A percentile compares a stretch with the other conserved stretches of the same genome.
Conservation (phyloP, 2,797 vertebrate genomes). For the Oryzias sinensis region DNA sequence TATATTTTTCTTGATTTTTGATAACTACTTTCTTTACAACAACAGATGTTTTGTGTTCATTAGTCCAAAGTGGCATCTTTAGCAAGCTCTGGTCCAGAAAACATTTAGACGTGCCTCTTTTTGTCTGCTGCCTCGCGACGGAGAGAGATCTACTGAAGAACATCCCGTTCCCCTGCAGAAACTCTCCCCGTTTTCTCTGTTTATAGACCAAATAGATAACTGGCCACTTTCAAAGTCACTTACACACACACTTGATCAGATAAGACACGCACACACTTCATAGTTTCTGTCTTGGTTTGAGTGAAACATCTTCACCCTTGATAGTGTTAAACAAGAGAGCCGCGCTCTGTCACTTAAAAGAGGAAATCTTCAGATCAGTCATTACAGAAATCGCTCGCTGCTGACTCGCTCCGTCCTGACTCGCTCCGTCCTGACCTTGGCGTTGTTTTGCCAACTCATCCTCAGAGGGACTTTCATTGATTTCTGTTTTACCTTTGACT, state of each 20-base stretch:
- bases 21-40: slow-evolving; percentile 38
- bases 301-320: slow-evolving; percentile 12
- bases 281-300: slow-evolving; percentile 47
- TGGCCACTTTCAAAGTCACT: neutral
- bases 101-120: slow-evolving; percentile 59
- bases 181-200: slow-evolving; percentile 11
- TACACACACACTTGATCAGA: slow-evolving; percentile 5
- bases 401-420: slow-evolving; percentile 2
- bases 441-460: neutral
- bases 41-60: slow-evolving; percentile 59
- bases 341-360: slow-evolving; percentile 3
- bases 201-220: slow-evolving; percentile 8
- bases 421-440: neutral
- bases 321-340: slow-evolving; percentile 35
- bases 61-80: slow-evolving; percentile 39
- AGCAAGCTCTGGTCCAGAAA: slow-evolving; percentile 57
- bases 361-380: slow-evolving; percentile 43
- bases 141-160: slow-evolving; percentile 8
- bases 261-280: slow-evolving; percentile 26
- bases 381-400: slow-evolving; percentile 31
- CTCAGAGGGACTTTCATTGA: slow-evolving; percentile 15
- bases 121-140: slow-evolving; percentile 19
- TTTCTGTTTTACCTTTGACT: slow-evolving; percentile 38
- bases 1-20: neutral
- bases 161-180: slow-evolving; percentile 22